phyloP scores from a whole-genome alignment of 2,797 vertebrate species.

The Cygnus olor region DNA sequence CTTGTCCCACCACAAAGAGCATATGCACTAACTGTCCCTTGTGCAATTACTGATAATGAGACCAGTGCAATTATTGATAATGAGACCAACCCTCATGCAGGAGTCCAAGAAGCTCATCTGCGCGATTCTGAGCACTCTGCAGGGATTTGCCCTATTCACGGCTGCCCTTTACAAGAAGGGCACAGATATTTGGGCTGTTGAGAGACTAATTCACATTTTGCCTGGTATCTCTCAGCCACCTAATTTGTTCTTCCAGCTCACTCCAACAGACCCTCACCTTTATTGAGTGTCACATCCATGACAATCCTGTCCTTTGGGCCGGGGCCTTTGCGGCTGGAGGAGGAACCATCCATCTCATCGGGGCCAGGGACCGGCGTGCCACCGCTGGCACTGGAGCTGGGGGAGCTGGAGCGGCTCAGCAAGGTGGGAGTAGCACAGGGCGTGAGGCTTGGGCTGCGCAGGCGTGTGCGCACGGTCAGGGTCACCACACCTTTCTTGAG shows the following conservation, averaged over 20 bases:
- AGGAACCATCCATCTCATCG: slow-evolving; percentile 78
- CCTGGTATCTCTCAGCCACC: background rate
- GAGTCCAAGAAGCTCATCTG: background rate
- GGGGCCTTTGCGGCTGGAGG: slow-evolving; percentile 80
- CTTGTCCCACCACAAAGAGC: background rate
- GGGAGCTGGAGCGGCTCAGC: slow-evolving; percentile 90
- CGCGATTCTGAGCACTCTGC: background rate
- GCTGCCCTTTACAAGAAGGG: background rate
- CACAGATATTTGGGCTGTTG: fast-evolving
- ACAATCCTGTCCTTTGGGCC: slow-evolving; percentile 94
- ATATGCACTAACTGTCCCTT: background rate
- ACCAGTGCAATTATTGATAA: background rate
- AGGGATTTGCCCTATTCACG: background rate
- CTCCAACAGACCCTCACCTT: slow-evolving; percentile 71
- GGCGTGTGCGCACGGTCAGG: slow-evolving; percentile 90
- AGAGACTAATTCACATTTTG: background rate
- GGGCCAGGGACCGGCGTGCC: slow-evolving; percentile 58
- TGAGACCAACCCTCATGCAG: background rate
- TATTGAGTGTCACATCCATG: slow-evolving; percentile 95
- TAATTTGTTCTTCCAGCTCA: fast-evolving
- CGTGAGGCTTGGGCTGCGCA: slow-evolving; percentile 93
- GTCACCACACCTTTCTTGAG: slow-evolving; percentile 94
- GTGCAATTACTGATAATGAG: background rate
- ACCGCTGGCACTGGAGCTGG: slow-evolving; percentile 84
- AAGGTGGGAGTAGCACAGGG: slow-evolving; percentile 91